Conservation (phyloP, 2,113 vertebrate species). For the Xiphophorus maculatus region DNA sequence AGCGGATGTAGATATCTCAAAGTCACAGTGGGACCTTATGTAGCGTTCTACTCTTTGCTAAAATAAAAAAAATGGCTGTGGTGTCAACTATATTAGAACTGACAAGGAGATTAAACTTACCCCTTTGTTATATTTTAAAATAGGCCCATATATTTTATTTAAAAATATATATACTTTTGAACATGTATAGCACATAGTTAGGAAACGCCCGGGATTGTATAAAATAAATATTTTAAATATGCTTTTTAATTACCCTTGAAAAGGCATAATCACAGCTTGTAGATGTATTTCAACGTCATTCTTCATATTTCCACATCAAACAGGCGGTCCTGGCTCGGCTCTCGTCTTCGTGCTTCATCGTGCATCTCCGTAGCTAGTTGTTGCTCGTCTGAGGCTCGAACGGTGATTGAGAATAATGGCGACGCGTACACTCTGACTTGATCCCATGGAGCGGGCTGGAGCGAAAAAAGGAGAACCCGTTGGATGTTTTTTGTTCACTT, state of each 20-base stretch:
- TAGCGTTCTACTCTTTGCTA: no score
- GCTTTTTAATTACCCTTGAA: background rate
- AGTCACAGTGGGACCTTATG: no score
- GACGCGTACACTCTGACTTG: constrained; percentile 75
- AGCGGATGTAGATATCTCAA: no score
- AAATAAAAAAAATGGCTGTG: no score
- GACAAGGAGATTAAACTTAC: no score
- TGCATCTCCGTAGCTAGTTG: constrained; percentile 63
- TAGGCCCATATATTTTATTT: no score
- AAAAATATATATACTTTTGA: no score
- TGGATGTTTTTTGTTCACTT: constrained; percentile 8
- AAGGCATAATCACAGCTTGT: background rate
- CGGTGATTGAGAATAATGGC: constrained; percentile 84
- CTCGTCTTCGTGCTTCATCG: constrained; percentile 59
- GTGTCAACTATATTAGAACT: no score
- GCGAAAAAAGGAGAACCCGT: constrained; percentile 37
- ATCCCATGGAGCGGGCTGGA: constrained; percentile 63
- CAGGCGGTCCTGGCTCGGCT: background rate
- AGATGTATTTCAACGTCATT: background rate
- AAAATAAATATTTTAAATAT: no score
- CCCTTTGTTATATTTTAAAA: no score
- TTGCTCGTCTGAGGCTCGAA: constrained; percentile 62
- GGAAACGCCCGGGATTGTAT: no score
- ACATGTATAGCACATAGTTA: no score
- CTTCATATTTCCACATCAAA: background rate